Evolutionary conservation across 1,140 invertebrate genomes (phyloP).

Genomic region (Meloidogyne floridensis): DNA sequence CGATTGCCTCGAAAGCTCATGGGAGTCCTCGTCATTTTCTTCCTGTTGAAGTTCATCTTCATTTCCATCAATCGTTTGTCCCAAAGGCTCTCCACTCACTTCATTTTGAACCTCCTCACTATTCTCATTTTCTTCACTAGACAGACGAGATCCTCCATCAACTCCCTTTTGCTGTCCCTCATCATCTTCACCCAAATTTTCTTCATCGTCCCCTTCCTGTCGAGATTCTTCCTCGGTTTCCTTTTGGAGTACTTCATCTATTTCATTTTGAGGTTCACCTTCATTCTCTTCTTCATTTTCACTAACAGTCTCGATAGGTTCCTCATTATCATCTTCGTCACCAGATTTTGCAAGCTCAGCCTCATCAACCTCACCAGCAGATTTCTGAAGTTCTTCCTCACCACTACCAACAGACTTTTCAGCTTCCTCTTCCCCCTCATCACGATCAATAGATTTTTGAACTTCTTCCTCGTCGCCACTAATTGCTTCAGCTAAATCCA

Average conservation of each 20-base stretch:
- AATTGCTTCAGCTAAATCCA: neutral
- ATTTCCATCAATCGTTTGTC: too few relatives aligned
- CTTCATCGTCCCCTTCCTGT: neutral
- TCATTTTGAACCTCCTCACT: conserved; percentile 23
- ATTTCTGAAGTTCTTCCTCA: neutral
- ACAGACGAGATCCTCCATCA: neutral
- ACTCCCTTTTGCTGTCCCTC: neutral
- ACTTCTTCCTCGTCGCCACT: neutral
- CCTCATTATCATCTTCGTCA: neutral
- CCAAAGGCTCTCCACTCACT: neutral
- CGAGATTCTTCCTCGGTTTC: neutral
- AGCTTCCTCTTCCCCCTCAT: too few relatives aligned
- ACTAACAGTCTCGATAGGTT: neutral
- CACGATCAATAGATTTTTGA: too few relatives aligned
- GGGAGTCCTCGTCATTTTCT: too few relatives aligned
- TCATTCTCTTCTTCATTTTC: neutral
- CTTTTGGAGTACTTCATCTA: neutral
- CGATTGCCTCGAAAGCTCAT: neutral
- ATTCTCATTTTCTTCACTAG: conserved; percentile 18
- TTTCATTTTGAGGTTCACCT: neutral
- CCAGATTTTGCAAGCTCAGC: neutral
- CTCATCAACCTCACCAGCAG: neutral
- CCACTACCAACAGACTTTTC: too few relatives aligned
- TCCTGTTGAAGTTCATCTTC: too few relatives aligned
- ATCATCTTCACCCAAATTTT: neutral